A percentile compares a stretch with the other conserved stretches of the same genome.
Evolutionary conservation across 2,797 vertebrate species (phyloP).

Genomic region (Meda fulgida): DNA sequence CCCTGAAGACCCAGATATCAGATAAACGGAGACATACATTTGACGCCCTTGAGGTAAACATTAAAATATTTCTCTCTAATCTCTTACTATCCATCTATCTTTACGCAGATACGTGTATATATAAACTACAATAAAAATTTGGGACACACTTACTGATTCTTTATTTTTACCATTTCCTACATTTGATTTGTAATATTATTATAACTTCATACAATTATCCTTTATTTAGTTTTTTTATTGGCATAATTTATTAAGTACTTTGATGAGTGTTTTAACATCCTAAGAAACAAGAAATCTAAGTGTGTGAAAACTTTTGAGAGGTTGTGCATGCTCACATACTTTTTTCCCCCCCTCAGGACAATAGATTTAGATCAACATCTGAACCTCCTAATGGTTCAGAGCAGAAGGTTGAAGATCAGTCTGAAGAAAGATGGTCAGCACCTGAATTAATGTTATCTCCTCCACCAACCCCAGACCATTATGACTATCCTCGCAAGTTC

Average conservation of each 20-base stretch:
- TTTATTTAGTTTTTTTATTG: not conserved
- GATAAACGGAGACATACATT: not conserved
- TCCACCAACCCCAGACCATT: not conserved
- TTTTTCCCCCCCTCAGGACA: slow-evolving; percentile 4
- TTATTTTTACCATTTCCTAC: not conserved
- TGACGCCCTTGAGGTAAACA: not conserved
- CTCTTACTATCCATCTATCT: not conserved
- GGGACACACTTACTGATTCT: not conserved
- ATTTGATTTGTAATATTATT: not conserved
- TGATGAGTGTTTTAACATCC: too few relatives aligned
- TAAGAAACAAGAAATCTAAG: not conserved
- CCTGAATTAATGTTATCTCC: not conserved
- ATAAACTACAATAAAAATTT: not conserved
- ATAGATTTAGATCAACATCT: slow-evolving; percentile 45
- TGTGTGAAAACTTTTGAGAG: not conserved
- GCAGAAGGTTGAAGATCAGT: not conserved
- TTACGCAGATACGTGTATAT: not conserved
- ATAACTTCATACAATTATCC: not conserved
- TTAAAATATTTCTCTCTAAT: not conserved
- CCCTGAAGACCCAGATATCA: slow-evolving; percentile 53
- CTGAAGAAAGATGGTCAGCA: not conserved
- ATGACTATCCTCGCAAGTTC: slow-evolving; percentile 33
- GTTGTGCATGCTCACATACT: not conserved
- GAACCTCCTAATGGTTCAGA: not conserved
- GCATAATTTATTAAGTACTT: too few relatives aligned